A percentile compares a stretch with the other conserved stretches of the same genome.
phyloP scores from a whole-genome alignment of 2,888 invertebrate genomes.

The Hypolimnas misippus region DNA sequence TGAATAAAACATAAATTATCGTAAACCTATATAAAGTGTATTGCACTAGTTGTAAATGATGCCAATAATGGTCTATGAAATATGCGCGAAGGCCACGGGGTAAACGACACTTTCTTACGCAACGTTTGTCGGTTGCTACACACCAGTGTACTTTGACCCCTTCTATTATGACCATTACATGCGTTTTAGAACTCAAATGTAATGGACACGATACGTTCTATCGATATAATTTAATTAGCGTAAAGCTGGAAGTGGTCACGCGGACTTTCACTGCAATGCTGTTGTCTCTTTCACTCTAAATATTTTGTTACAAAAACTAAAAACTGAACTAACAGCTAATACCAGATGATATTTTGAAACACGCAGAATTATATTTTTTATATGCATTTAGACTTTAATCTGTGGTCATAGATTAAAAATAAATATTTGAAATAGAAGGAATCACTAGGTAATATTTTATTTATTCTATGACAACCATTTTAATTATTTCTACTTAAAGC shows the following conservation, averaged over 20 bases:
- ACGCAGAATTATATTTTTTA: no score
- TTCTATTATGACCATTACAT: conserved; percentile 15
- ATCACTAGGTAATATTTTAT: no score
- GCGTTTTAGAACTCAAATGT: conserved; percentile 18
- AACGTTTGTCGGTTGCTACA: conserved; percentile 48
- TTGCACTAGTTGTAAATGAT: conserved; percentile 28
- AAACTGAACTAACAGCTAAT: neutral
- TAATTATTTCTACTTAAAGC: conserved; percentile 10
- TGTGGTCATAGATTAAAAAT: neutral
- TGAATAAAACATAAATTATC: conserved; percentile 6
- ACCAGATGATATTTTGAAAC: no score
- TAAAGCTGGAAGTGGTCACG: conserved; percentile 21
- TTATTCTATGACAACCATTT: no score
- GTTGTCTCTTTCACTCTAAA: conserved; percentile 11
- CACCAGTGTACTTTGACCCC: conserved; percentile 36
- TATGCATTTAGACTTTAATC: no score
- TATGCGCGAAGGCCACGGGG: conserved; percentile 74
- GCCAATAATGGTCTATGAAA: conserved; percentile 56
- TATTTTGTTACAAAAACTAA: neutral
- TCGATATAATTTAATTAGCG: conserved; percentile 34
- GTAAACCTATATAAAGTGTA: conserved; percentile 11
- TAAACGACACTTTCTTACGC: conserved; percentile 79
- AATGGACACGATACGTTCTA: conserved; percentile 11
- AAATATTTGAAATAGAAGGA: no score
- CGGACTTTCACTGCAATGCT: conserved; percentile 28